phyloP scores from a whole-genome alignment of 1,140 invertebrate genomes.

The Zaprionus davidi region DNA sequence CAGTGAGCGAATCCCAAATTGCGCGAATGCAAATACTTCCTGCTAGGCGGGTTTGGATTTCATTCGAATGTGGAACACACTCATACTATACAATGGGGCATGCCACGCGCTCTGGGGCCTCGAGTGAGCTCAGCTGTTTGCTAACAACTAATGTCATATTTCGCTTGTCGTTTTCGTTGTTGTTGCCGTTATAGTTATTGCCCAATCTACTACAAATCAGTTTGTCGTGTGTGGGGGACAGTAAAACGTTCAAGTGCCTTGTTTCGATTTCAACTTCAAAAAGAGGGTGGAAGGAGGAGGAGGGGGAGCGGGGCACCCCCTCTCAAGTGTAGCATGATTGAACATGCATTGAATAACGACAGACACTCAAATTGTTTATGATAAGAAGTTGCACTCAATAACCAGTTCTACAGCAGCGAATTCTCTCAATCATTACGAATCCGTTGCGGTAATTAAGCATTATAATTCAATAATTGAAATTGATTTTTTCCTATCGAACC shows the following conservation, averaged over 20 bases:
- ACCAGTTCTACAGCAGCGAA: constrained; percentile 35
- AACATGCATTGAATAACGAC: constrained; percentile 44
- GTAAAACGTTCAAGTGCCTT: constrained; percentile 19
- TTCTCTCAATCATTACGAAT: constrained; percentile 42
- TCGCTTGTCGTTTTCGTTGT: constrained; percentile 4
- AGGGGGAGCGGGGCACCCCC: constrained; percentile 15
- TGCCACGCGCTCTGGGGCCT: constrained; percentile 1
- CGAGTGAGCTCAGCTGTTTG: neutral
- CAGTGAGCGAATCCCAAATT: constrained; percentile 55
- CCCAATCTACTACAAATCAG: constrained; percentile 9
- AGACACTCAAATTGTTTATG: constrained; percentile 58
- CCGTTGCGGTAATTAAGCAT: constrained; percentile 43
- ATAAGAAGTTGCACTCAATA: constrained; percentile 47
- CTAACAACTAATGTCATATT: constrained; percentile 29
- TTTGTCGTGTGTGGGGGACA: constrained; percentile 6
- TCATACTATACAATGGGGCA: constrained; percentile 20
- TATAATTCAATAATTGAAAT: constrained; percentile 38
- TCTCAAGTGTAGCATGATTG: constrained; percentile 47
- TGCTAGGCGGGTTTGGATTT: constrained; percentile 69
- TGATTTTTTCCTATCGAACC: constrained; percentile 11
- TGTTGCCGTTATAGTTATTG: constrained; percentile 17
- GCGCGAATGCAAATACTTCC: constrained; percentile 77
- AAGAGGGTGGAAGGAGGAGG: neutral
- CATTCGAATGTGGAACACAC: constrained; percentile 61
- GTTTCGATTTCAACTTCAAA: constrained; percentile 19